Evolutionary conservation across 1,140 invertebrate species (phyloP).

Genomic region (Drosophila ficusphila): DNA sequence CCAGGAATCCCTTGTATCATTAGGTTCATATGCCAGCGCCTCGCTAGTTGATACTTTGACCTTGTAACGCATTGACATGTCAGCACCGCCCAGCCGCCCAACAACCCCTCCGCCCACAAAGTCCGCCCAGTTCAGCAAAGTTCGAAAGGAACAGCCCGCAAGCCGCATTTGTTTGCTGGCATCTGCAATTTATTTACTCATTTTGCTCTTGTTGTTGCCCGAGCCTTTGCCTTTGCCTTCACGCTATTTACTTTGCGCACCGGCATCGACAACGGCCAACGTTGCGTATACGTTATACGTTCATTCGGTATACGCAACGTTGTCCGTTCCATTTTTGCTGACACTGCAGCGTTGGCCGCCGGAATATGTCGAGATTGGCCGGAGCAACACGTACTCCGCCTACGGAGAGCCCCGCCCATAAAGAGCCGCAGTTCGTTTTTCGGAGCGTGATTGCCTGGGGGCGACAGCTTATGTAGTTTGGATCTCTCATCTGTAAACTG

Average conservation of each 20-base stretch:
- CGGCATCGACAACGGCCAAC: constrained; percentile 40
- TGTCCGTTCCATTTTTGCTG: constrained; percentile 25
- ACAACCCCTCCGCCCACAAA: constrained; percentile 8
- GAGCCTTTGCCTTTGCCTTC: constrained; percentile 26
- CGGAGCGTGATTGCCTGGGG: constrained; percentile 30
- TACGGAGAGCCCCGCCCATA: background rate
- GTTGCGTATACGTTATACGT: constrained; percentile 11
- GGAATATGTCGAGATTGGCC: constrained; percentile 30
- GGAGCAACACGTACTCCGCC: constrained; percentile 35
- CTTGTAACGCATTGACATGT: constrained; percentile 60
- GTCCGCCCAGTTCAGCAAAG: constrained; percentile 29
- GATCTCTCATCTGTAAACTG: constrained; percentile 5
- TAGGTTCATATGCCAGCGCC: constrained; percentile 70
- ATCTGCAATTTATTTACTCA: constrained; percentile 71
- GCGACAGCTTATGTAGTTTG: constrained; percentile 34
- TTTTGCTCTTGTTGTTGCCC: constrained; percentile 12
- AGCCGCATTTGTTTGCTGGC: constrained; percentile 60
- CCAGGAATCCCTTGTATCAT: constrained; percentile 54
- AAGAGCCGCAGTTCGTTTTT: constrained; percentile 3
- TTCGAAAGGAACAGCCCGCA: constrained; percentile 17
- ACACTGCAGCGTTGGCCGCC: constrained; percentile 14
- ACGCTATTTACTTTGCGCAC: constrained; percentile 62
- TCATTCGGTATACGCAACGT: constrained; percentile 31
- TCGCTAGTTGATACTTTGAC: constrained; percentile 70
- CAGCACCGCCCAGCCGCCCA: background rate